Evolutionary conservation across 2,888 invertebrate genomes (phyloP), one percentile per base, ranked within the genome.

Genomic region (Rapana venosa): DNA sequence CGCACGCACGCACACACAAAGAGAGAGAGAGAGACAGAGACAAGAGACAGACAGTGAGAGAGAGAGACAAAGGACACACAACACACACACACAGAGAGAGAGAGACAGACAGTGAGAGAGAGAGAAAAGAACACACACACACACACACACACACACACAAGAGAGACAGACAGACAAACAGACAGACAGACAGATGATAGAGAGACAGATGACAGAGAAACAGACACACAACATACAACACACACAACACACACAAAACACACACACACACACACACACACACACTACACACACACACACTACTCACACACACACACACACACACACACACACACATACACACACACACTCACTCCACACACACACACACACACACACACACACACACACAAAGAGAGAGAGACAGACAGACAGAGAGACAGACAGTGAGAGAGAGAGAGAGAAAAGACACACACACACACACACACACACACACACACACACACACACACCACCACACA

Each of bases 331-430:
- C 74, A 74, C 74, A 74, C 74, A 74, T 26, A 74, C n/a, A 74
- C n/a, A 74, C n/a, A 74, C n/a, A 74, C n/a, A n/a, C n/a, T n/a
- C n/a, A n/a, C n/a, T n/a, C n/a, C n/a, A 74, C n/a, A 74, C n/a
- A 74, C n/a, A 74, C n/a, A 74, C n/a, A 74, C n/a, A 74, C n/a
- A 74, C n/a, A 74, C n/a, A 74, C n/a, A 74, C n/a, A 74, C n/a
- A 74, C n/a, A 26, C n/a, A 74, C n/a, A 26, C n/a, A 26, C n/a
- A 74, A 26, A 15, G 70, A 70, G 22, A 20, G 20, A 70, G 70
- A 0, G 20, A 26, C 20, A 8, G 22, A 26, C 70, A 1, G 26
- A 26, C 70, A 26, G 20, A 6, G 26, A 22, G 0, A 70, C 8
- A 26, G 26, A 26, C 0, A 26, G 1, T 8, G 22, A 26, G 70